phyloP scores from a whole-genome alignment of 2,797 vertebrate genomes.

The Tapirus indicus region DNA sequence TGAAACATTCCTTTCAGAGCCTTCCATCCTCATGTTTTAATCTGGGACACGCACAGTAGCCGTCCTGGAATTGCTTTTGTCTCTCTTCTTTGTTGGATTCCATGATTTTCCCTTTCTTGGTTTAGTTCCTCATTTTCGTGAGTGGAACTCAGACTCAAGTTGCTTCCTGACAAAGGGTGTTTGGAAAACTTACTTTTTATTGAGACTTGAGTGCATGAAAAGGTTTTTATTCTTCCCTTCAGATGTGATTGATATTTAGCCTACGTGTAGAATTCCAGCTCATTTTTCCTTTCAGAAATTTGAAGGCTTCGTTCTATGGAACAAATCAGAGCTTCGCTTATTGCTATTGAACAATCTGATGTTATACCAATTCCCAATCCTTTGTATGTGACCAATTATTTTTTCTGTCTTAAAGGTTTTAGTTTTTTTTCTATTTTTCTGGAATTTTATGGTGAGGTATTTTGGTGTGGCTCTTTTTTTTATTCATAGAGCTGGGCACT shows the following conservation, averaged over 20 bases:
- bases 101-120: constrained; percentile 6
- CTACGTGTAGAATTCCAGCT: not conserved
- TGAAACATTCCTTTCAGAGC: constrained; percentile 26
- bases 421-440: not conserved
- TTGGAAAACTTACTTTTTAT: not conserved
- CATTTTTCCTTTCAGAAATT: constrained; percentile 2
- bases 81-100: not conserved
- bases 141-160: not conserved
- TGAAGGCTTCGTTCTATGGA: not conserved
- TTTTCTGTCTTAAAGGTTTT: not conserved
- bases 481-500: not conserved
- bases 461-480: not conserved
- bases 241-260: constrained; percentile 20
- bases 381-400: not conserved
- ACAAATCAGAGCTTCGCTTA: not conserved
- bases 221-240: not conserved
- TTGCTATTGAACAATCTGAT: not conserved
- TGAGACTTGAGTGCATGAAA: not conserved
- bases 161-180: not conserved
- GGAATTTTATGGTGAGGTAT: constrained; percentile 4
- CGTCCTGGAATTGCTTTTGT: not conserved
- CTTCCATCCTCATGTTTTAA: not conserved
- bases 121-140: not conserved
- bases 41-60: not conserved
- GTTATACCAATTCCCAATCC: not conserved